phyloP scores from a whole-genome alignment of 1,140 invertebrate genomes.

The Homarus americanus region DNA sequence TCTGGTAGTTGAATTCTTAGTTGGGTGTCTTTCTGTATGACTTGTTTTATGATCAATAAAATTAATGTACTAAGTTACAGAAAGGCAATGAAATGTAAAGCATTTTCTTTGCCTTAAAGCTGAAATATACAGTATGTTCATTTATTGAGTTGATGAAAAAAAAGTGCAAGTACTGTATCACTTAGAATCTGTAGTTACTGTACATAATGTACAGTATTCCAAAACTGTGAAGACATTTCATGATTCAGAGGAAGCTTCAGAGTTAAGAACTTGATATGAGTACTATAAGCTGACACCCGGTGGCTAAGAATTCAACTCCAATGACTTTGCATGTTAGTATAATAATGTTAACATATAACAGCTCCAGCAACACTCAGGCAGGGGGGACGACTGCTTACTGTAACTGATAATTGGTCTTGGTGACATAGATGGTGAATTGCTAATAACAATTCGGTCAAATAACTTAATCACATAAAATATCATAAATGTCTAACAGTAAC shows the following conservation, averaged over 20 bases:
- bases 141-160: too few species aligned
- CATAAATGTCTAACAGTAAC: too few species aligned
- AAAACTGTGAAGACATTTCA: too few species aligned
- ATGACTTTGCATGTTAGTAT: neutral
- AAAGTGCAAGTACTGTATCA: too few species aligned
- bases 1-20: neutral
- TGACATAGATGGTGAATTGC: neutral
- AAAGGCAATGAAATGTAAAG: neutral
- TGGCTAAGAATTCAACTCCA: neutral
- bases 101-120: neutral
- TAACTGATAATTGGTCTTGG: neutral
- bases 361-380: neutral
- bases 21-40: neutral
- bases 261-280: neutral
- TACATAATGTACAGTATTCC: too few species aligned
- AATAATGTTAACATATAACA: slow-evolving; percentile 8
- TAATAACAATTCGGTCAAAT: too few species aligned
- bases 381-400: neutral
- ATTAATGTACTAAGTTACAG: neutral
- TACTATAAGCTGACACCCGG: neutral
- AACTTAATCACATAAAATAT: too few species aligned
- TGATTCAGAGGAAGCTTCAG: neutral
- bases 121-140: too few species aligned
- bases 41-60: neutral
- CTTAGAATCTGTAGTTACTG: too few species aligned